Evolutionary conservation across 2,113 vertebrate genomes (phyloP).

Genomic region (Periophthalmodon schlosseri): DNA sequence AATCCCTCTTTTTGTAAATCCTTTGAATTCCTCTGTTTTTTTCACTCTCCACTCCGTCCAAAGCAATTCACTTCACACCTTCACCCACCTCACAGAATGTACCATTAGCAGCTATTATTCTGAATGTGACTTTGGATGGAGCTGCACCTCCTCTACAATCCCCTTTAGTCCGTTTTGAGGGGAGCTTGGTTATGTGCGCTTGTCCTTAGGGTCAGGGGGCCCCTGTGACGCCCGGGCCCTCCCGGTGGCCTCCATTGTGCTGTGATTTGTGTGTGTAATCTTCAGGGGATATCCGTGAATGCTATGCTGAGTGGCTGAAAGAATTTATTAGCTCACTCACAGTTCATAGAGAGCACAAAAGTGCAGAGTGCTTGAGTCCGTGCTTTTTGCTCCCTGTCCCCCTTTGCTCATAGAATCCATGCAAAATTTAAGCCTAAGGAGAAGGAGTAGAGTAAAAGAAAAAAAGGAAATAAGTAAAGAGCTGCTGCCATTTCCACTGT

Average conservation of each 20-base stretch:
- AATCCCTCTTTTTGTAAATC: slow-evolving; percentile 62
- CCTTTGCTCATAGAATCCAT: slow-evolving; percentile 76
- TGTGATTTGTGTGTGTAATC: slow-evolving; percentile 96
- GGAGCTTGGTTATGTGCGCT: slow-evolving; percentile 81
- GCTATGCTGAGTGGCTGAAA: slow-evolving; percentile 87
- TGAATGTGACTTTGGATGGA: slow-evolving; percentile 86
- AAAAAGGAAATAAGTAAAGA: slow-evolving; percentile 82
- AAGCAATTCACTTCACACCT: slow-evolving; percentile 62
- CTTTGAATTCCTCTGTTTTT: slow-evolving; percentile 60
- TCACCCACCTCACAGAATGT: slow-evolving; percentile 75
- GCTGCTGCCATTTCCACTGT: slow-evolving; percentile 91
- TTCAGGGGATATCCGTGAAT: slow-evolving; percentile 87
- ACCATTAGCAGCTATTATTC: slow-evolving; percentile 92
- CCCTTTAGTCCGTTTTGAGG: slow-evolving; percentile 59
- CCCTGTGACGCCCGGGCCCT: slow-evolving; percentile 81
- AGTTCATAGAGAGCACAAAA: slow-evolving; percentile 92
- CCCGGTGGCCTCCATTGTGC: slow-evolving; percentile 85
- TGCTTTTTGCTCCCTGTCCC: slow-evolving; percentile 70
- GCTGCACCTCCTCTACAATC: slow-evolving; percentile 58
- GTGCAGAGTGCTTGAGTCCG: slow-evolving; percentile 86
- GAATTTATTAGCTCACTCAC: slow-evolving; percentile 95
- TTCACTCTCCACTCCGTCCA: slow-evolving; percentile 40
- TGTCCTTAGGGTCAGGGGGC: slow-evolving; percentile 82
- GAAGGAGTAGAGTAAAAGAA: slow-evolving; percentile 78
- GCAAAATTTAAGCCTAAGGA: slow-evolving; percentile 69